Base-by-base conservation (phyloP, 2,797 vertebrate species). In the Tragelaphus eurycerus region DNA sequence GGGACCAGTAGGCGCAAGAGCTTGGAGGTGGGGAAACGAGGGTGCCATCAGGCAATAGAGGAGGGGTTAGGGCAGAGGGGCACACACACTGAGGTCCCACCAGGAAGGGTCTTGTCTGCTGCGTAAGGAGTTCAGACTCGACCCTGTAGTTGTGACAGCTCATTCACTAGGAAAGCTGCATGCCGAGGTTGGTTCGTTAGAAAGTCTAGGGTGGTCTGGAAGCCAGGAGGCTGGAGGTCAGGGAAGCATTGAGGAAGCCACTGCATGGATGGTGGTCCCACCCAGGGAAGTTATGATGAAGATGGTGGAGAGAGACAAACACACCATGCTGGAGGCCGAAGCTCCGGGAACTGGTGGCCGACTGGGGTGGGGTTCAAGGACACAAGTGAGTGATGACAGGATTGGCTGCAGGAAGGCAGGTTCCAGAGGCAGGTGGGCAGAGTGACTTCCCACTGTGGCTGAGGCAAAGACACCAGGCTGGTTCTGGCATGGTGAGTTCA, bases 31-130 rank as follows among this genome's bases (percentile, higher is more conserved):
- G 55, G 78, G 3, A 60, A 23, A 21, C 3, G 0, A 11, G 54
- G 15, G 54, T 43, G n/a, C 19, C 6, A 7, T 17, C 55, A 27
- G 27, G 11, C 27, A 19, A 15, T 14, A 9, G 43, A 3, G 23
- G 43, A 3, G 23, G 43, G 25, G 6, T 8, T 29, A 15, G 2
- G 9, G 7, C 23, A 9, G 2, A 8, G 31, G 3, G 17, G 46
- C 29, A n/a, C 2, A 4, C 29, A n/a, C 2, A 4, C 4, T 1
- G 10, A 43, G 48, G 4, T 17, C 17, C 11, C 29, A 9, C 43
- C 0, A 14, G 10, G n/a, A 60, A 50, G 38, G 14, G 2, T 9
- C 34, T 15, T 57, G 55, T 52, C 87, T 85, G 48, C 10, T 11
- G 1, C 31, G 13, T 19, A 38, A 78, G 48, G 57, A 17, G 34